phyloP scores from a whole-genome alignment of 2,797 vertebrate genomes.

The Erithacus rubecula region DNA sequence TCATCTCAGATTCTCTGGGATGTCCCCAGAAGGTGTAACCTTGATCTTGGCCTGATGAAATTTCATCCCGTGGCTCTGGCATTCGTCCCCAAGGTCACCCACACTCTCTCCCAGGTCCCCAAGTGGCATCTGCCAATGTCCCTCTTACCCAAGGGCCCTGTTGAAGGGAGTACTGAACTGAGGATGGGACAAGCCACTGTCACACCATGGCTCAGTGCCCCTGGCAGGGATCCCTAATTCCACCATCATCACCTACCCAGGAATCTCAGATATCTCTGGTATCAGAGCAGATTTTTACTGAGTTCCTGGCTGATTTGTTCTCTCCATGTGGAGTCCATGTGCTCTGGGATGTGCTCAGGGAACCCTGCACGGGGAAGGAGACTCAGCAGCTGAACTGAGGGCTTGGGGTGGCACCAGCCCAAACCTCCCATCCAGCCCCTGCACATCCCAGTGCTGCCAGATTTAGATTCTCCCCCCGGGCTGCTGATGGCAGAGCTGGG shows the following conservation, averaged over 20 bases:
- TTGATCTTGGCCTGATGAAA: not conserved
- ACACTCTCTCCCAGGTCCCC: not conserved
- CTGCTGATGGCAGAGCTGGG: not conserved
- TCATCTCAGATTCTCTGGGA: not conserved
- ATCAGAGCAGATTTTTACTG: not conserved
- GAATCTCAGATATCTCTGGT: not conserved
- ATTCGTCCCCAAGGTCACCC: not conserved
- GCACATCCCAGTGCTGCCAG: not conserved
- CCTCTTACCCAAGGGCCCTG: rapidly evolving
- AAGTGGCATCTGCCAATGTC: not conserved
- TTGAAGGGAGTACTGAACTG: not conserved
- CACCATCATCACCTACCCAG: rapidly evolving
- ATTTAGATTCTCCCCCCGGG: not conserved
- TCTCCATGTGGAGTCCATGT: rapidly evolving
- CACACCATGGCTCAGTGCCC: not conserved
- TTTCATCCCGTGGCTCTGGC: not conserved
- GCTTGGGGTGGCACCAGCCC: not conserved
- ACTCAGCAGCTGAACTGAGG: not conserved
- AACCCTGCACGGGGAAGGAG: rapidly evolving
- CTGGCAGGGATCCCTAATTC: not conserved
- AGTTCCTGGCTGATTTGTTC: not conserved
- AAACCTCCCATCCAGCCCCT: not conserved
- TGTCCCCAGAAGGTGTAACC: not conserved
- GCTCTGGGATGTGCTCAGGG: rapidly evolving
- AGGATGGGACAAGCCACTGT: rapidly evolving